A percentile compares a stretch with the other conserved stretches of the same genome.
Conservation (phyloP, 2,888 invertebrate species). For the Pandemis heparana region DNA sequence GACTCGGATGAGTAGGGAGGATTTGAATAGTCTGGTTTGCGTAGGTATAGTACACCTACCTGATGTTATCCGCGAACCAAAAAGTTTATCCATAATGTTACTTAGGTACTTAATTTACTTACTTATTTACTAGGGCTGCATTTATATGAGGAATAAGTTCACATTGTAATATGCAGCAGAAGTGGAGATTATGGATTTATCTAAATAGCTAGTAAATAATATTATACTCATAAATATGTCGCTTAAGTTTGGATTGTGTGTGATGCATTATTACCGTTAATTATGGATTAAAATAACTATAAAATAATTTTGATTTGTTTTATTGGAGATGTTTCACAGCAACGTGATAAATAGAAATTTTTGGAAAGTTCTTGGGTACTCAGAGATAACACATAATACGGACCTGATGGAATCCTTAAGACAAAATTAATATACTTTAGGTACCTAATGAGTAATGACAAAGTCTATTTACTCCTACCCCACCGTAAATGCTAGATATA, state of each 20-base stretch:
- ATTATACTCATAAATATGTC: too few species aligned
- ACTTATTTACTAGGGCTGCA: background rate
- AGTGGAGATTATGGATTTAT: background rate
- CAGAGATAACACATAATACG: too few species aligned
- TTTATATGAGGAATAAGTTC: background rate
- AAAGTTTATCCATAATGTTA: too few species aligned
- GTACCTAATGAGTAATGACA: too few species aligned
- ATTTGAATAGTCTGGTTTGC: background rate
- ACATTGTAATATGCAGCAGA: background rate
- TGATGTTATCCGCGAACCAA: too few species aligned
- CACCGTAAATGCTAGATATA: too few species aligned
- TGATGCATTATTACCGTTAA: background rate
- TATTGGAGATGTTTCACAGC: background rate
- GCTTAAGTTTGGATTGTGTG: background rate
- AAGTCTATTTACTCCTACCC: too few species aligned
- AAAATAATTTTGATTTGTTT: background rate
- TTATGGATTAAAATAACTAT: slow-evolving; percentile 1
- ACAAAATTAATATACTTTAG: too few species aligned
- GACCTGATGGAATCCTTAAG: too few species aligned
- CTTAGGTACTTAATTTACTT: too few species aligned
- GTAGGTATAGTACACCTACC: background rate
- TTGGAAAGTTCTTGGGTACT: too few species aligned
- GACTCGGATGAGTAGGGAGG: background rate
- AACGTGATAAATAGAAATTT: too few species aligned
- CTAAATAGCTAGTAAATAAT: background rate